Percentiles rank a stretch among this genome's conserved stretches.
These are phyloP conservation scores for Meghimatium bilineatum DNA, from an alignment of 2,888 invertebrate species.

Conservation along the genomic window DNA sequence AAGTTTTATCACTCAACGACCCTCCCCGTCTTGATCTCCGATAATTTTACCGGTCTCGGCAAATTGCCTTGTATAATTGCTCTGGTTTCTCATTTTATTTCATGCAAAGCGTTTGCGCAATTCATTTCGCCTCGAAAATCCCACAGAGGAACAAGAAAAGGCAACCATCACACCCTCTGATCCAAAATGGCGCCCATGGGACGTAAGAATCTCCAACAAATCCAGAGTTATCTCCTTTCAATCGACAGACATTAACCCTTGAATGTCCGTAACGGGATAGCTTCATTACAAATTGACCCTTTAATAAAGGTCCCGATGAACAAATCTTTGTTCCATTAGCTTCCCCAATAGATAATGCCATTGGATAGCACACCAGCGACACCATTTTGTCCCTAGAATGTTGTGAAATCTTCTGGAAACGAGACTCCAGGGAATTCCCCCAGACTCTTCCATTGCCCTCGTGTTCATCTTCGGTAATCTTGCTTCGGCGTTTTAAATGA, in stretches of 20 bases:
- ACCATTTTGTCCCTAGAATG: conserved; percentile 7
- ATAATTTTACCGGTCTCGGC: background rate
- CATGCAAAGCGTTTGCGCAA: conserved; percentile 16
- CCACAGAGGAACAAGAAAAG: conserved; percentile 23
- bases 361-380: conserved; percentile 28
- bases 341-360: conserved; percentile 21
- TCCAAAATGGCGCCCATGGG: conserved; percentile 44
- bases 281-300: conserved; percentile 46
- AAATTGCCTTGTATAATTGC: background rate
- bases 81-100: background rate
- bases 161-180: conserved; percentile 39
- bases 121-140: conserved; percentile 17
- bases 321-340: conserved; percentile 46
- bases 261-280: conserved; percentile 43
- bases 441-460: conserved; percentile 7
- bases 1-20: background rate
- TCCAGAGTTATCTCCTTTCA: conserved; percentile 37
- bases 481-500: conserved; percentile 14
- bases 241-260: conserved; percentile 44
- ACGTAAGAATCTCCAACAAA: conserved; percentile 28
- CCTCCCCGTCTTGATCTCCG: background rate
- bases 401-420: conserved; percentile 4
- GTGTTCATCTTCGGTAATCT: conserved; percentile 44
- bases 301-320: conserved; percentile 40
- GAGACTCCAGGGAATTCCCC: conserved; percentile 13